Percentiles rank a stretch among this genome's conserved stretches.
phyloP scores from a whole-genome alignment of 2,797 vertebrate species.

The Astyanax mexicanus region DNA sequence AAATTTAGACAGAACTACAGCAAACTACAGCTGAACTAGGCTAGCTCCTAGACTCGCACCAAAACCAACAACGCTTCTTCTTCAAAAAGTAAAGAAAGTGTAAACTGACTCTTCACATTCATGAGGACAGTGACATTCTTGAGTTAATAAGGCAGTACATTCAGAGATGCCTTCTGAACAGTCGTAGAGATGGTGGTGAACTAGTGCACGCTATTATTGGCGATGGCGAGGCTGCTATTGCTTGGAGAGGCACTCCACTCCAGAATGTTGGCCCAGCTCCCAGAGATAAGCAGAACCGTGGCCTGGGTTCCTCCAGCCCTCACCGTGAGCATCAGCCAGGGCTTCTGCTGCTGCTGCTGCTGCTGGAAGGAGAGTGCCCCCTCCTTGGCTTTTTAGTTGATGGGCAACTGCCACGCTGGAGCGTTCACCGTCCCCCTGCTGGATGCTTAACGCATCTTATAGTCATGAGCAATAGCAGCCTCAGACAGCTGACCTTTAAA shows the following conservation, averaged over 20 bases:
- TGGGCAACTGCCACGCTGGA: conserved; percentile 37
- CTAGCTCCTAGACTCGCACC: not conserved
- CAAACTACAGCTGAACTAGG: not conserved
- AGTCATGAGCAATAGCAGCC: conserved; percentile 94
- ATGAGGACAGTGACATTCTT: conserved; percentile 58
- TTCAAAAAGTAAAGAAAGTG: conserved; percentile 53
- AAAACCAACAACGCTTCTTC: conserved; percentile 61
- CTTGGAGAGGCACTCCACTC: conserved; percentile 39
- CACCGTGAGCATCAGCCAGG: conserved; percentile 9
- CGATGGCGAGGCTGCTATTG: conserved; percentile 51
- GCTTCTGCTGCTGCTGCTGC: conserved; percentile 16
- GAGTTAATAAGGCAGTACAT: conserved; percentile 67
- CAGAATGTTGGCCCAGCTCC: conserved; percentile 26
- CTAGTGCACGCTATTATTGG: conserved; percentile 41
- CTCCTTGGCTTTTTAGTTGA: not conserved
- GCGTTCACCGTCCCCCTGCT: conserved; percentile 35
- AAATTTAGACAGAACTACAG: not conserved
- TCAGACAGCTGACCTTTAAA: conserved; percentile 99
- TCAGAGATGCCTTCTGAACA: conserved; percentile 70
- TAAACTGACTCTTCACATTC: conserved; percentile 64
- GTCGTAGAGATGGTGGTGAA: conserved; percentile 56
- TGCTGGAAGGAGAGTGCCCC: conserved; percentile 7
- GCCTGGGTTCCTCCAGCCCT: conserved; percentile 14
- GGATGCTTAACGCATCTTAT: conserved; percentile 93
- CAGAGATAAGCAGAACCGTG: conserved; percentile 39